Conservation (phyloP, 2,113 vertebrate species). For the Nesogale talazaci region DNA sequence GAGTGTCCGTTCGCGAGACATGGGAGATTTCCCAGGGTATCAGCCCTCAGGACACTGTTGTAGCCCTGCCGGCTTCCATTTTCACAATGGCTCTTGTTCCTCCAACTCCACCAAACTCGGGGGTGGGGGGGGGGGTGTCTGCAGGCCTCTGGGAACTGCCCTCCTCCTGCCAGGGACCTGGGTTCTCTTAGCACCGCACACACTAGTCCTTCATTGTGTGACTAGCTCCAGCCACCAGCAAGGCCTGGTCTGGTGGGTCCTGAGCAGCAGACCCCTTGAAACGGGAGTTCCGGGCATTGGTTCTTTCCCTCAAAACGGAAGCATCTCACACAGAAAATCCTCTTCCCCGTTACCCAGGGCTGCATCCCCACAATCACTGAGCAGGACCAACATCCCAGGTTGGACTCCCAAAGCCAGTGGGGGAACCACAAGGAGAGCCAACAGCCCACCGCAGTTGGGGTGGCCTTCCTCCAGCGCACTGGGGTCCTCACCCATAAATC, state of each 20-base stretch:
- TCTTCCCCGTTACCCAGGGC: background rate
- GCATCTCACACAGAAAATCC: conserved; percentile 13
- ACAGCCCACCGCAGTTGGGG: background rate
- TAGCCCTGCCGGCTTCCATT: background rate
- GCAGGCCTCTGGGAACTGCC: background rate
- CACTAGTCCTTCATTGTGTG: no score
- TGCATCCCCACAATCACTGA: background rate
- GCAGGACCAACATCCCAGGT: background rate
- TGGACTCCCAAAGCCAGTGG: background rate
- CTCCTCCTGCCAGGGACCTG: background rate
- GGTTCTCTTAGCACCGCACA: background rate
- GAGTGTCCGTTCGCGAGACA: background rate
- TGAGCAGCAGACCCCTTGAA: background rate
- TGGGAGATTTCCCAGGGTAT: background rate
- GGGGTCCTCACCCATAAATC: background rate
- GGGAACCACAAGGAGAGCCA: background rate
- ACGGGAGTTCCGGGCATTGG: background rate
- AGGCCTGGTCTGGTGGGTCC: background rate
- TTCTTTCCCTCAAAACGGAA: background rate
- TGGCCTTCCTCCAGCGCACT: background rate
- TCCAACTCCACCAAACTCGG: background rate
- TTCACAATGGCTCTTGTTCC: background rate
- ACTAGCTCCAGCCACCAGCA: background rate
- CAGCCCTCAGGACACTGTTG: background rate
- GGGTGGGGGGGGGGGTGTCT: no score